These are phyloP conservation scores for Nephrotoma guestfalica DNA, from an alignment of 2,888 invertebrate genomes.

Conservation along the genomic window DNA sequence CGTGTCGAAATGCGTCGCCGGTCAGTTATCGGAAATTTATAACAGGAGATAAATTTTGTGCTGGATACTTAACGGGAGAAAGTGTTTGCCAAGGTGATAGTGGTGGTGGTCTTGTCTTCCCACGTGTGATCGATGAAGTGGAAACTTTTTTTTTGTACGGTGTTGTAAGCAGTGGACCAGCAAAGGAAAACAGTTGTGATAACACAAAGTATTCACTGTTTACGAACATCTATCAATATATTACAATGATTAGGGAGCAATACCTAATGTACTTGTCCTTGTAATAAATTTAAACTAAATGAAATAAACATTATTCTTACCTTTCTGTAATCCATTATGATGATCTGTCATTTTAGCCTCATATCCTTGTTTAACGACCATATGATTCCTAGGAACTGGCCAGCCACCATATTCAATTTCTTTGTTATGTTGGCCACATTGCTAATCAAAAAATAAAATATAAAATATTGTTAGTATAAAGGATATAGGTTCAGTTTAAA, in stretches of 20 bases:
- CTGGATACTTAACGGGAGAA: constrained; percentile 14
- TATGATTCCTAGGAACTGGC: constrained; percentile 29
- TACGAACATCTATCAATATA: not conserved
- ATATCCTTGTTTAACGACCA: constrained; percentile 33
- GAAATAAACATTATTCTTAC: constrained; percentile 18
- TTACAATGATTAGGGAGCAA: not conserved
- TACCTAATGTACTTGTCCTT: not conserved
- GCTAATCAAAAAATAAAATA: constrained; percentile 12
- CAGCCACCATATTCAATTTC: constrained; percentile 33
- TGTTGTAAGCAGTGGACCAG: not conserved
- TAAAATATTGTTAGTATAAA: constrained; percentile 10
- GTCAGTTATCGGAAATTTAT: constrained; percentile 12
- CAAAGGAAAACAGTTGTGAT: not conserved
- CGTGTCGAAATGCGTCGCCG: constrained; percentile 13
- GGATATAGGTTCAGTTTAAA: not conserved
- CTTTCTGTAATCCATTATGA: constrained; percentile 33
- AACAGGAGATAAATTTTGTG: constrained; percentile 25
- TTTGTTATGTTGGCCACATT: constrained; percentile 29
- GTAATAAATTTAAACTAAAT: not conserved
- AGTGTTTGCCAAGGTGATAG: constrained; percentile 19
- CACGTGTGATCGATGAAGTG: not conserved
- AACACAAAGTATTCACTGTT: not conserved
- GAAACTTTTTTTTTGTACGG: not conserved
- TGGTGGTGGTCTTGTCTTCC: constrained; percentile 17
- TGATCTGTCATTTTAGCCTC: constrained; percentile 36